A percentile compares a stretch with the other conserved stretches of the same genome.
Evolutionary conservation across 2,113 vertebrate genomes (phyloP).

Genomic region (Argyrosomus japonicus): DNA sequence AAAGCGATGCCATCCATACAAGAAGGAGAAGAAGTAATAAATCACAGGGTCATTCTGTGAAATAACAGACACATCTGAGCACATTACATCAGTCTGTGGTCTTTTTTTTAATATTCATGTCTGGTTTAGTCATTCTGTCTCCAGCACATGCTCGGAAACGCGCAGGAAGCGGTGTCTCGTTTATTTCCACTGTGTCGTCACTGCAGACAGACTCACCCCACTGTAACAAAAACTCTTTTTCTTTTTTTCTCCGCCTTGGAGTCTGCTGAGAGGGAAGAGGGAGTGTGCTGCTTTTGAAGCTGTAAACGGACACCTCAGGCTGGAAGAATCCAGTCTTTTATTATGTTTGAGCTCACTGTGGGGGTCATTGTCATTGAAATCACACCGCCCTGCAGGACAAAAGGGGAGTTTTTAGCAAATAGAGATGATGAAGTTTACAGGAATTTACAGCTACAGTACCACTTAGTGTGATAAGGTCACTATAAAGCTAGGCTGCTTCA

Average conservation of each 20-base stretch:
- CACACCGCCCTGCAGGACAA: not conserved
- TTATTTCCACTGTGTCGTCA: constrained; percentile 52
- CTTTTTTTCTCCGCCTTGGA: not conserved
- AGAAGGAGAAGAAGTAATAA: not conserved
- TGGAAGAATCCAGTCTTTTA: constrained; percentile 18
- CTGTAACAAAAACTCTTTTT: not conserved
- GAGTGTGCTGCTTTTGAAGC: not conserved
- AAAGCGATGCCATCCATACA: not conserved
- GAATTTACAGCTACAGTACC: no score
- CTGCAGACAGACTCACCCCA: not conserved
- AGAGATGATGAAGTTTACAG: no score
- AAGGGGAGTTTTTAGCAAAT: not conserved
- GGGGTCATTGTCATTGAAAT: constrained; percentile 27
- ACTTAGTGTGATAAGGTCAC: not conserved
- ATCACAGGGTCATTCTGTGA: not conserved
- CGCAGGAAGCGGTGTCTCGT: constrained; percentile 9
- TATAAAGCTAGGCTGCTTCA: no score
- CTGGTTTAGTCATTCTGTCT: not conserved
- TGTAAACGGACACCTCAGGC: constrained; percentile 14
- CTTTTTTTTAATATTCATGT: no score
- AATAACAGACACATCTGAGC: not conserved
- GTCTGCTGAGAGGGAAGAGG: no score
- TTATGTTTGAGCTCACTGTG: not conserved
- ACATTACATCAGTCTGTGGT: no score
- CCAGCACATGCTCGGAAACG: constrained; percentile 20